Evolutionary conservation across 1,140 invertebrate genomes (phyloP), one percentile per base, ranked within the genome.

Genomic region (Pectinophora gossypiella): DNA sequence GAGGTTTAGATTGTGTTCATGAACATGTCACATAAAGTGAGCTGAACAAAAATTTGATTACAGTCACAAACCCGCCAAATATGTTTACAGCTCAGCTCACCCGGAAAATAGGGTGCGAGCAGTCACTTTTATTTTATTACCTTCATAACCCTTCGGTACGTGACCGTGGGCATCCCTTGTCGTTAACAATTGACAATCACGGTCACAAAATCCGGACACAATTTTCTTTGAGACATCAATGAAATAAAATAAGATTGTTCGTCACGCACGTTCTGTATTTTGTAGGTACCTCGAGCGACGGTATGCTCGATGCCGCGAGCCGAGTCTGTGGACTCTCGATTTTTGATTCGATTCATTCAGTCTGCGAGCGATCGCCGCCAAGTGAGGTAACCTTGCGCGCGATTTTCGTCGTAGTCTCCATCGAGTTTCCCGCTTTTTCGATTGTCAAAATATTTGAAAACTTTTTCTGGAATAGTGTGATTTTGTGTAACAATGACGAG

Each of bases 351-450:
- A 56, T 60, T 56, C 45, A 44, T 52, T 55, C 65, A 75, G 76
- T 80, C 57, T 58, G 72, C 74, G 70, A 65, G 67, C 63, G 66
- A 62, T 56, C 61, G 71, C 64, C 59, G 59, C 57, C 15, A 22
- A 46, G 44, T 43, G 53, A 54, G 53, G 60, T 58, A 64, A 51
- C 61, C 19, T 40, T 42, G 23, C 54, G 56, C 19, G 21, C 27
- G 36, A 32, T 32, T 27, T 22, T 22, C 27, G 13, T 56, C 13
- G 18, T 4, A 12, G 10, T 46, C 19, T 20, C 54, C 16, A 40
- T 48, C 48, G 43, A 48, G 51, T 63, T 54, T 47, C 48, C 54
- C 59, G 57, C 59, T 51, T 51, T 59, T 58, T 48, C 63, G 64
- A 54, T 19, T 52, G 58, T 50, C 57, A 53, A 16, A 56, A 53